phyloP scores from a whole-genome alignment of 2,113 vertebrate species.

The Psammodynastes pulverulentus region DNA sequence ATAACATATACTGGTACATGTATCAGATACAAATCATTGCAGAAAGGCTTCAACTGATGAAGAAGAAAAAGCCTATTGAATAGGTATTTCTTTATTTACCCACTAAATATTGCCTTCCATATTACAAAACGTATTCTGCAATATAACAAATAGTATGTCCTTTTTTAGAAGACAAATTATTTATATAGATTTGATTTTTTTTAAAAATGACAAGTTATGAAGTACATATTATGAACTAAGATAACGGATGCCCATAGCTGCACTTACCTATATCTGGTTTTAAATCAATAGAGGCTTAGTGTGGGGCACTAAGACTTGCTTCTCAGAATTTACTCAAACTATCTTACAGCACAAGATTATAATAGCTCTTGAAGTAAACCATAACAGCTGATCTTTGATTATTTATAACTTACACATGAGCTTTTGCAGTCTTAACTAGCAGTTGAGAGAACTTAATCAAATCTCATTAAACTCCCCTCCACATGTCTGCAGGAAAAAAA shows the following conservation, averaged over 20 bases:
- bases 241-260: not conserved
- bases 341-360: conserved; percentile 48
- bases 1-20: too few relatives aligned
- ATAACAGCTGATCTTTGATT: conserved; percentile 58
- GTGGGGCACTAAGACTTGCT: not conserved
- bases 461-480: conserved; percentile 59
- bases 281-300: conserved; percentile 20
- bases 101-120: too few relatives aligned
- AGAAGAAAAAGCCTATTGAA: too few relatives aligned
- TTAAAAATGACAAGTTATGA: too few relatives aligned
- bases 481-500: conserved; percentile 33
- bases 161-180: too few relatives aligned
- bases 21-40: too few relatives aligned
- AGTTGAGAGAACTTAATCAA: conserved; percentile 52
- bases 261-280: conserved; percentile 22
- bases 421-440: conserved; percentile 62
- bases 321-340: conserved; percentile 53
- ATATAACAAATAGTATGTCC: too few relatives aligned
- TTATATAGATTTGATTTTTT: too few relatives aligned
- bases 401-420: conserved; percentile 61
- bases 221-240: too few relatives aligned
- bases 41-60: too few relatives aligned
- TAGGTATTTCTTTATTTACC: too few relatives aligned
- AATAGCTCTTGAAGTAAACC: conserved; percentile 56
- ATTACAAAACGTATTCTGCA: too few relatives aligned